Evolutionary conservation across 2,797 vertebrate species (phyloP).

Genomic region (Champsocephalus gunnari): DNA sequence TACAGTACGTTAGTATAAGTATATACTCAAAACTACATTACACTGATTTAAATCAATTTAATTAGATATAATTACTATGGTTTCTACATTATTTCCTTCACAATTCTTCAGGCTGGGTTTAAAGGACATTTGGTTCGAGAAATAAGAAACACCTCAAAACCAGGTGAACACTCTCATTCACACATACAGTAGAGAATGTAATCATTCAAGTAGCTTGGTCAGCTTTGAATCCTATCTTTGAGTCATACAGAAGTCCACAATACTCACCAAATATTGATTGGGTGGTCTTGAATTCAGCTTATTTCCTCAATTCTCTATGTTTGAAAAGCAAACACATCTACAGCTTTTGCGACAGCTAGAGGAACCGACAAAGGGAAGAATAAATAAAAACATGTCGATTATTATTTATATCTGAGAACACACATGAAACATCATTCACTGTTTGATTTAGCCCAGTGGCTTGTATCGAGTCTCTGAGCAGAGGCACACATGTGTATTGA

Average conservation of each 20-base stretch:
- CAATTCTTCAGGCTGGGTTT: slow-evolving; percentile 86
- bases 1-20: slow-evolving; percentile 1
- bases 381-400: slow-evolving; percentile 4
- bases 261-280: neutral
- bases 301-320: neutral
- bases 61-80: neutral
- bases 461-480: slow-evolving; percentile 61
- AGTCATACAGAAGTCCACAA: neutral
- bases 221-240: neutral
- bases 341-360: neutral
- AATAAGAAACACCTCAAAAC: slow-evolving; percentile 82
- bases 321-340: slow-evolving; percentile 3
- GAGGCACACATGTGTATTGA: slow-evolving; percentile 72
- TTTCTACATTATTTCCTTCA: slow-evolving; percentile 12
- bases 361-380: neutral
- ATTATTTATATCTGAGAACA: slow-evolving; percentile 33
- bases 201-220: neutral
- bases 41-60: neutral
- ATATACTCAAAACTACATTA: neutral
- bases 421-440: slow-evolving; percentile 40
- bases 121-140: slow-evolving; percentile 78
- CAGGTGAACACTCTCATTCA: slow-evolving; percentile 77
- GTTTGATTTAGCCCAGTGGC: slow-evolving; percentile 51
- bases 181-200: neutral
- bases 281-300: neutral